These are phyloP conservation scores for Brienomyrus longianalis DNA, from an alignment of 2,113 vertebrate species.

Conservation along the genomic window DNA sequence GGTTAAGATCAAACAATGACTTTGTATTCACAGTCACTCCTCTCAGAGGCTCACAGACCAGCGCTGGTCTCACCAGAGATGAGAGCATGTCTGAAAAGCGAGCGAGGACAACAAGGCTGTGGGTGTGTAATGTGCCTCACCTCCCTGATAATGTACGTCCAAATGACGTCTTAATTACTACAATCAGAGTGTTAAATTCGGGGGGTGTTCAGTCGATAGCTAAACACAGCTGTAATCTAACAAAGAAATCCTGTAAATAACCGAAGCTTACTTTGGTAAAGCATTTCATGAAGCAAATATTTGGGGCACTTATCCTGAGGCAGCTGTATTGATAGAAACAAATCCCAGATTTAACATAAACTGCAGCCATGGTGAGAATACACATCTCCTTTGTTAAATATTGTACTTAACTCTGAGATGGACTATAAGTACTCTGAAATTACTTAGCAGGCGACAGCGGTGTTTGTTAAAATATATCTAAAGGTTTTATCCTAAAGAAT, in stretches of 20 bases:
- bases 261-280: neutral
- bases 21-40: neutral
- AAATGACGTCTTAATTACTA: conserved; percentile 43
- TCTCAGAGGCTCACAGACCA: neutral
- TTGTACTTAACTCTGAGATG: neutral
- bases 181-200: conserved; percentile 41
- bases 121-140: neutral
- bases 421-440: neutral
- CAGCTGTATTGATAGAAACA: neutral
- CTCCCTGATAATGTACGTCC: neutral
- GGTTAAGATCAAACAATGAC: neutral
- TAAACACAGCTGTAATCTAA: conserved; percentile 29
- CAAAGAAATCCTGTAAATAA: neutral
- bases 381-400: neutral
- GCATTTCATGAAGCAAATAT: neutral
- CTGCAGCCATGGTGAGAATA: neutral
- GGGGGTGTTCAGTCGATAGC: neutral
- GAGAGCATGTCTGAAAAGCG: neutral
- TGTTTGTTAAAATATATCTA: neutral
- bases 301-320: neutral
- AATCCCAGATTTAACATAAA: neutral
- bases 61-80: neutral
- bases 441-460: neutral
- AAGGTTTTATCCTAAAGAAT: neutral
- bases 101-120: neutral